These are phyloP conservation scores for Cosmopolites sordidus DNA, from an alignment of 2,888 invertebrate species.

Conservation along the genomic window DNA sequence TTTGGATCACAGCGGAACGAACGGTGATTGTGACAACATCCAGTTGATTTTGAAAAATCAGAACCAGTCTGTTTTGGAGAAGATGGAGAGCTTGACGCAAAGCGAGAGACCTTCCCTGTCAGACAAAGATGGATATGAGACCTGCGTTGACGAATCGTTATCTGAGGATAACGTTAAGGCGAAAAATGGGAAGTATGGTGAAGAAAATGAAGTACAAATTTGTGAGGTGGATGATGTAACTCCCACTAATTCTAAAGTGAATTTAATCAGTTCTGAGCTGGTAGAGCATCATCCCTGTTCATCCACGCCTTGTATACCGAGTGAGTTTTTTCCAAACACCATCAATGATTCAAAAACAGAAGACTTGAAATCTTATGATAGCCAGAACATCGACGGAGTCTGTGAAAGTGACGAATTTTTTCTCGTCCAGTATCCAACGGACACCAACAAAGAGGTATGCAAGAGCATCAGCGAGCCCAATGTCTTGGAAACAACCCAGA, in stretches of 20 bases:
- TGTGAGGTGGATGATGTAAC: slow-evolving; percentile 34
- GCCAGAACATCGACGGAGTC: slow-evolving; percentile 31
- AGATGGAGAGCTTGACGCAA: slow-evolving; percentile 34
- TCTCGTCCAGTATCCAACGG: slow-evolving; percentile 43
- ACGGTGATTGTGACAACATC: slow-evolving; percentile 21
- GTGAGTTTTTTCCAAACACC: slow-evolving; percentile 28
- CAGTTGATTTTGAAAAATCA: slow-evolving; percentile 20
- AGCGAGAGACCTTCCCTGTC: slow-evolving; percentile 36
- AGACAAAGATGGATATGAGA: slow-evolving; percentile 55
- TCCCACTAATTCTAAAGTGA: slow-evolving; percentile 40
- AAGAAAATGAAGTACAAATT: slow-evolving; percentile 24
- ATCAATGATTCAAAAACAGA: slow-evolving; percentile 39
- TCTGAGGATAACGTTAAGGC: slow-evolving; percentile 40
- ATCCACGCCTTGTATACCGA: slow-evolving; percentile 36
- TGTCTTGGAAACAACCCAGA: slow-evolving; percentile 36
- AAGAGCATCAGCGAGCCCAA: slow-evolving; percentile 44
- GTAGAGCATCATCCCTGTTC: slow-evolving; percentile 10
- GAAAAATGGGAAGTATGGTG: slow-evolving; percentile 18
- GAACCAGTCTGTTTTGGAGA: slow-evolving; percentile 6
- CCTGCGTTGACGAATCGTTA: slow-evolving; percentile 59
- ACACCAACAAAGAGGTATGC: slow-evolving; percentile 29
- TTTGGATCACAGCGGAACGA: slow-evolving; percentile 25
- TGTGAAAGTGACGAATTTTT: slow-evolving; percentile 44
- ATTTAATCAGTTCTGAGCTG: slow-evolving; percentile 20
- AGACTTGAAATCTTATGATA: slow-evolving; percentile 38